These are phyloP conservation scores for Rhimphoctona megacephalus DNA, from an alignment of 2,888 invertebrate genomes.

Conservation along the genomic window DNA sequence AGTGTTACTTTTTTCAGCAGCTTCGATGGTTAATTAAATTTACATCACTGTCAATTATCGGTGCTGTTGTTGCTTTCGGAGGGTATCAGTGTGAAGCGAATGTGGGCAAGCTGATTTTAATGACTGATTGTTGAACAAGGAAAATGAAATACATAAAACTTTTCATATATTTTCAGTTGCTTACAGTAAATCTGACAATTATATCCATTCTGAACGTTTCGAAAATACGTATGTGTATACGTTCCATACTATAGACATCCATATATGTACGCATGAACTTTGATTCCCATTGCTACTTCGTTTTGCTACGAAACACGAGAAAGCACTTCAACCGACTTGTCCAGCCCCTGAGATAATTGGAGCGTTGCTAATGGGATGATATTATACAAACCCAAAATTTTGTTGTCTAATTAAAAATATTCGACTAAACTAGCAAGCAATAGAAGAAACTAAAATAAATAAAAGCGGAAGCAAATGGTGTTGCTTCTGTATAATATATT, in stretches of 20 bases:
- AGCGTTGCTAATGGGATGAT: slow-evolving; percentile 52
- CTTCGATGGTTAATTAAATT: not conserved
- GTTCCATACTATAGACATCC: not conserved
- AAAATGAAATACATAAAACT: not conserved
- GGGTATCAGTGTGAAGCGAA: not conserved
- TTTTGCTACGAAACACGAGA: slow-evolving; percentile 60
- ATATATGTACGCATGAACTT: slow-evolving; percentile 45
- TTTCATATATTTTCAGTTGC: not conserved
- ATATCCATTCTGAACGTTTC: not conserved
- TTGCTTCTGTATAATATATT: not conserved
- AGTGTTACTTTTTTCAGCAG: not conserved
- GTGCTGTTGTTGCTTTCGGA: not conserved
- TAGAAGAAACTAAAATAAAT: not conserved
- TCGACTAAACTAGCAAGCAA: not conserved
- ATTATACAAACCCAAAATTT: not conserved
- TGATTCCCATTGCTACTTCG: slow-evolving; percentile 43
- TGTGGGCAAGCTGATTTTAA: not conserved
- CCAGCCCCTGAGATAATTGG: slow-evolving; percentile 40
- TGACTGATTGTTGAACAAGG: not conserved
- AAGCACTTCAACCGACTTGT: slow-evolving; percentile 55
- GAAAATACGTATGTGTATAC: slow-evolving; percentile 9
- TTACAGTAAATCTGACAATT: not conserved
- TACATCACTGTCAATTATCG: not conserved
- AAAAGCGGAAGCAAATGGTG: not conserved
- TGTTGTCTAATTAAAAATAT: not conserved